phyloP scores from a whole-genome alignment of 2,888 invertebrate genomes.

The Lydus trimaculatus region DNA sequence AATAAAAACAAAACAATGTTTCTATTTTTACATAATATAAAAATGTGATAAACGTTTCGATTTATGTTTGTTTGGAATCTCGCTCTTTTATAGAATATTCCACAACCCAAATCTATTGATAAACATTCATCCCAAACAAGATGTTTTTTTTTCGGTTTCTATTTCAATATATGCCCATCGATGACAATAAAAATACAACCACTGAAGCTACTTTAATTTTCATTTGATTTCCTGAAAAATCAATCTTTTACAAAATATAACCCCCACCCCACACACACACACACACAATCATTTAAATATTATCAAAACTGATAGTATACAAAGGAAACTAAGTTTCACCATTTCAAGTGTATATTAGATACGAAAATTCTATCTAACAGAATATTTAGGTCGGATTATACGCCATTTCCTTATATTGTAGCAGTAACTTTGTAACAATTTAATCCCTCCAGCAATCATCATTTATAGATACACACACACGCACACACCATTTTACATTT shows the following conservation, averaged over 20 bases:
- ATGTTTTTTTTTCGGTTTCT: too few relatives aligned
- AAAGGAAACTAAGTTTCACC: slow-evolving; percentile 9
- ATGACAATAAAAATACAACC: too few relatives aligned
- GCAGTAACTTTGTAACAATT: neutral
- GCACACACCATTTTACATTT: too few relatives aligned
- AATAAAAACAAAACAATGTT: neutral
- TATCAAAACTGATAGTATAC: neutral
- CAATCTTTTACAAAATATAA: too few relatives aligned
- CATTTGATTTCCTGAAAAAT: neutral
- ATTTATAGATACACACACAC: too few relatives aligned
- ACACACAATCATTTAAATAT: neutral
- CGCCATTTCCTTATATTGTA: neutral
- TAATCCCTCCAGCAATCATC: neutral
- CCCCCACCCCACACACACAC: too few relatives aligned
- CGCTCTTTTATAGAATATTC: too few relatives aligned
- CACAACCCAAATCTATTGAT: too few relatives aligned
- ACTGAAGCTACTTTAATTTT: too few relatives aligned
- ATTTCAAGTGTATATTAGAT: neutral
- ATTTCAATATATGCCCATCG: too few relatives aligned
- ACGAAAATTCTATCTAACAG: neutral
- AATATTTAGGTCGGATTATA: neutral
- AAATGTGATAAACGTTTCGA: neutral
- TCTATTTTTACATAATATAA: neutral
- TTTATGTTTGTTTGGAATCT: neutral
- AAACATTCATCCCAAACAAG: too few relatives aligned